Evolutionary conservation across 1,140 invertebrate species (phyloP).

Genomic region (Oreohelix idahoensis): DNA sequence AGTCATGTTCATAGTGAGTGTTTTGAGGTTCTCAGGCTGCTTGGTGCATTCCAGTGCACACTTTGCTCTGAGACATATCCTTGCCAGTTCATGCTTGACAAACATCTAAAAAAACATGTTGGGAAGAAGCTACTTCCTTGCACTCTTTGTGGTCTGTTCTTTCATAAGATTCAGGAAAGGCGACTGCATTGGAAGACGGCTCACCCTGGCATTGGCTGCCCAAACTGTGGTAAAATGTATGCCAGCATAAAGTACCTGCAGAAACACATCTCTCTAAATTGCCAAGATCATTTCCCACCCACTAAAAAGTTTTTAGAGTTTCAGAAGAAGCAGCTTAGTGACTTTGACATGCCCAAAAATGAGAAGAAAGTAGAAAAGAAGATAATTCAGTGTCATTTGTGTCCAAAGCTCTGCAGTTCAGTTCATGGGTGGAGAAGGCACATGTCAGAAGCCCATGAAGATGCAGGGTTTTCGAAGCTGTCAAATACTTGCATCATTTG

Average conservation of each 20-base stretch:
- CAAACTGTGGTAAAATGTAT: conserved; percentile 43
- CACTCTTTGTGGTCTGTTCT: conserved; percentile 32
- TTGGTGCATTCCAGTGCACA: conserved; percentile 40
- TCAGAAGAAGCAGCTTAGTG: conserved; percentile 36
- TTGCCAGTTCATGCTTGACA: conserved; percentile 37
- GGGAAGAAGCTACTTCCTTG: conserved; percentile 29
- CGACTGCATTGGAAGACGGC: conserved; percentile 36
- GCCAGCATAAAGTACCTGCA: conserved; percentile 40
- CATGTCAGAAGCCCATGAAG: conserved; percentile 36
- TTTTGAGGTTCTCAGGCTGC: conserved; percentile 21
- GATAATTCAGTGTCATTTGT: conserved; percentile 32
- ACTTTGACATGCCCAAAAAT: conserved; percentile 34
- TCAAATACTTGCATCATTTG: conserved; percentile 42
- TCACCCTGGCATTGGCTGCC: conserved; percentile 38
- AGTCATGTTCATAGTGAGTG: conserved; percentile 31
- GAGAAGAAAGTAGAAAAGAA: conserved; percentile 29
- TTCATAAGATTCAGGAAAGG: conserved; percentile 41
- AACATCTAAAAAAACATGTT: conserved; percentile 31
- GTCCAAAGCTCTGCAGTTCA: conserved; percentile 33
- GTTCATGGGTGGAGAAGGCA: conserved; percentile 37
- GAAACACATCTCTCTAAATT: conserved; percentile 39
- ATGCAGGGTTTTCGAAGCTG: conserved; percentile 36
- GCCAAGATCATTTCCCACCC: conserved; percentile 39
- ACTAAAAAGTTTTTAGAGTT: conserved; percentile 38
- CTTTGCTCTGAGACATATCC: conserved; percentile 33